phyloP scores from a whole-genome alignment of 2,888 invertebrate species.

The Neoaliturus tenellus region DNA sequence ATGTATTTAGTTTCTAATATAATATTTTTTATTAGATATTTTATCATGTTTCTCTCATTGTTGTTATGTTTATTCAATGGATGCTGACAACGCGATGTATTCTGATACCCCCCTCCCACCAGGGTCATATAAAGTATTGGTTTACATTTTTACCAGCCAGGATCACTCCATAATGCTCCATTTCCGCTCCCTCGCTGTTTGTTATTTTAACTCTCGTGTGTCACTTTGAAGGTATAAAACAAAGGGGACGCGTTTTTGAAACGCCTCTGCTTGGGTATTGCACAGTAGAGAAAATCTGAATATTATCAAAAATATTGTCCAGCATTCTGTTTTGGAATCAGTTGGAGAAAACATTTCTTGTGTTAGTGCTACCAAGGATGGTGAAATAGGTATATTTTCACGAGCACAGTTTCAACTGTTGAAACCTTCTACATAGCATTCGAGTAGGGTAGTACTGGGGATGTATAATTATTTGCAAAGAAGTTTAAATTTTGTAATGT shows the following conservation, averaged over 20 bases:
- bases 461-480: too few relatives aligned
- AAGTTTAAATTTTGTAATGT: too few relatives aligned
- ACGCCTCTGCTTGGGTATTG: neutral
- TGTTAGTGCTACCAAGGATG: too few relatives aligned
- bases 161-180: conserved; percentile 2
- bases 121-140: conserved; percentile 15
- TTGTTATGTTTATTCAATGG: conserved; percentile 4
- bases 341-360: too few relatives aligned
- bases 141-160: conserved; percentile 36
- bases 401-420: too few relatives aligned
- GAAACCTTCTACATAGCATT: too few relatives aligned
- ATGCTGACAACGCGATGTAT: neutral
- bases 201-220: conserved; percentile 3
- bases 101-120: neutral
- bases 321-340: neutral
- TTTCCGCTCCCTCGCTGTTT: neutral
- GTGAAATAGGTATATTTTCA: too few relatives aligned
- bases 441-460: too few relatives aligned
- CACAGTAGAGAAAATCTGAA: too few relatives aligned
- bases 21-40: too few relatives aligned
- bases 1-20: too few relatives aligned
- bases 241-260: neutral
- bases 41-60: neutral
- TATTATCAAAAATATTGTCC: neutral
- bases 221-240: neutral